phyloP scores from a whole-genome alignment of 2,797 vertebrate species.

The Naso thynnoides region DNA sequence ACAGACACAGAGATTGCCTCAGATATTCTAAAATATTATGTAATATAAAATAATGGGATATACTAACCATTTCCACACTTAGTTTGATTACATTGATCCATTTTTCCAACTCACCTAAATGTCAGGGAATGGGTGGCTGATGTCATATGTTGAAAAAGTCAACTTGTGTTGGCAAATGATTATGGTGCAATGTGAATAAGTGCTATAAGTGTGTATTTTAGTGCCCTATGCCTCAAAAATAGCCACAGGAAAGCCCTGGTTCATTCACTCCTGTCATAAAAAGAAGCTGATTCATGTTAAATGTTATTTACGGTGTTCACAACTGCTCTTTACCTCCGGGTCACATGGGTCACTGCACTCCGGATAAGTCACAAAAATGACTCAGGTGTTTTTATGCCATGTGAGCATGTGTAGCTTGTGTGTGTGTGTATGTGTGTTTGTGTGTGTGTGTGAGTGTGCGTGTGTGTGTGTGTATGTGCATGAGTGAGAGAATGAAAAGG shows the following conservation, averaged over 20 bases:
- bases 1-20: background rate
- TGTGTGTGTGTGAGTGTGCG: constrained; percentile 4
- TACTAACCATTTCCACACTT: background rate
- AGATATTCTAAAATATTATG: background rate
- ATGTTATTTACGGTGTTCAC: constrained; percentile 71
- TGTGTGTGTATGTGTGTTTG: constrained; percentile 19
- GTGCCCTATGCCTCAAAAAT: constrained; percentile 33
- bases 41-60: background rate
- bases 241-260: constrained; percentile 49
- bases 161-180: constrained; percentile 37
- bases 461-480: too few species aligned
- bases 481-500: background rate
- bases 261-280: constrained; percentile 52
- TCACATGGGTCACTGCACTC: constrained; percentile 23
- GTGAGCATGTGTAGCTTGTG: constrained; percentile 23
- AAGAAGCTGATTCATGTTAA: constrained; percentile 71
- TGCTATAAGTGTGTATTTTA: constrained; percentile 31
- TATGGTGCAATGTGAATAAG: constrained; percentile 50
- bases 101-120: background rate
- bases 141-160: constrained; percentile 28
- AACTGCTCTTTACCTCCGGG: constrained; percentile 41
- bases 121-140: background rate
- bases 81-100: background rate
- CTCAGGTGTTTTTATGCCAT: constrained; percentile 63
- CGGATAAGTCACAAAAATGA: constrained; percentile 54